Evolutionary conservation across 2,888 invertebrate genomes (phyloP).

Genomic region (Caenorhabditis wallacei): DNA sequence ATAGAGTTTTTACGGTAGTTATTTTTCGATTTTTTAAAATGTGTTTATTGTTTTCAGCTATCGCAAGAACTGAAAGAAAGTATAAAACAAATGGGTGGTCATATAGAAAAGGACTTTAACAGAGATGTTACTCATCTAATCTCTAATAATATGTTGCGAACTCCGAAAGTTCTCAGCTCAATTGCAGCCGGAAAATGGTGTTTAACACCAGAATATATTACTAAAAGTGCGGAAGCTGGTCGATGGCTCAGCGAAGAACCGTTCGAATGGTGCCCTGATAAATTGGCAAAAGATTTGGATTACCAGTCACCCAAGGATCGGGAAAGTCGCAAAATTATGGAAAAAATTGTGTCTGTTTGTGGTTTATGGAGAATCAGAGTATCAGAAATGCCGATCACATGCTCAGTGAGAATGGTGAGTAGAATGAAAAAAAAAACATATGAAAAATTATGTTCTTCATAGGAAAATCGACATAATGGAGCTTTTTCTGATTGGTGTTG

Average conservation of each 20-base stretch:
- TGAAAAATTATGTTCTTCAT: not conserved
- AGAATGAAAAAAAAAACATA: not conserved
- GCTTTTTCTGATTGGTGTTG: slow-evolving; percentile 59
- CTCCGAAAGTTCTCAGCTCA: slow-evolving; percentile 43
- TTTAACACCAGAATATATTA: slow-evolving; percentile 52
- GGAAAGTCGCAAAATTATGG: not conserved
- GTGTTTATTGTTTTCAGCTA: not conserved
- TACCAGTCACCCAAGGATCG: slow-evolving; percentile 7
- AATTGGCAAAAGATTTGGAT: not conserved
- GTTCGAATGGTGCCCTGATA: slow-evolving; percentile 49
- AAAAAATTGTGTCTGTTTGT: slow-evolving; percentile 30
- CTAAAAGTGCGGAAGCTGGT: slow-evolving; percentile 15
- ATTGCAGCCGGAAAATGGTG: slow-evolving; percentile 64
- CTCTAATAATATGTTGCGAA: slow-evolving; percentile 31
- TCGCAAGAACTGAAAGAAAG: slow-evolving; percentile 3
- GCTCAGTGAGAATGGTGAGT: slow-evolving; percentile 44
- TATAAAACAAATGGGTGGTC: slow-evolving; percentile 46
- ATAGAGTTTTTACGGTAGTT: too few relatives aligned
- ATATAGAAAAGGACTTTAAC: slow-evolving; percentile 38
- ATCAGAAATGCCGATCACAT: slow-evolving; percentile 54
- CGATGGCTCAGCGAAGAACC: slow-evolving; percentile 44
- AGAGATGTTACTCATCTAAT: slow-evolving; percentile 44
- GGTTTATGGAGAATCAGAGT: slow-evolving; percentile 38
- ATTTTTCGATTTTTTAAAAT: not conserved
- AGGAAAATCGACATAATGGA: slow-evolving; percentile 59